Evolutionary conservation across 2,113 vertebrate genomes (phyloP).

Genomic region (Vulpes vulpes): DNA sequence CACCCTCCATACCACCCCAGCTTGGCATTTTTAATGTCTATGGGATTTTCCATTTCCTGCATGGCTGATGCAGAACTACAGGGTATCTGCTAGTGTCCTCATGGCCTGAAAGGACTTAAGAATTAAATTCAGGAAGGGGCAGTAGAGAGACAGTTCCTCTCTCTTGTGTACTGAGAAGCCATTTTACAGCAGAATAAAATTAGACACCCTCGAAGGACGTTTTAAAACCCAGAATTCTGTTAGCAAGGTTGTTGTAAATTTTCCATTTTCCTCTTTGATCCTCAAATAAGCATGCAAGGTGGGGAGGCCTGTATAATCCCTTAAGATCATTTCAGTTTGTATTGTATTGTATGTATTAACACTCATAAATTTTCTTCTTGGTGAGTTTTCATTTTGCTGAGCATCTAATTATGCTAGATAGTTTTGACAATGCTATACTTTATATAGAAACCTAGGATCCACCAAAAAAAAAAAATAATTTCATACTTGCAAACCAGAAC

Average conservation of each 20-base stretch:
- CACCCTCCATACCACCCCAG: background rate
- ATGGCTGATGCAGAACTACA: background rate
- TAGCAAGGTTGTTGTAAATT: background rate
- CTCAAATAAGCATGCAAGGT: background rate
- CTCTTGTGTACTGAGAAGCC: background rate
- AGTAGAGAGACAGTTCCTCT: background rate
- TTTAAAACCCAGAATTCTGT: conserved; percentile 41
- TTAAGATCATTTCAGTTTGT: background rate
- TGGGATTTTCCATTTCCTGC: conserved; percentile 41
- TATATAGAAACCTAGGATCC: background rate
- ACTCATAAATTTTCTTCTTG: background rate
- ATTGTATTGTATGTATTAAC: background rate
- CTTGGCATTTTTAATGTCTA: conserved; percentile 38
- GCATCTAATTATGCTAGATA: background rate
- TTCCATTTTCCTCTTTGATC: background rate
- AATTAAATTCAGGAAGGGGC: background rate
- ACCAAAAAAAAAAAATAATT: background rate
- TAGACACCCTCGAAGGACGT: background rate
- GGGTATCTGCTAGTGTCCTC: background rate
- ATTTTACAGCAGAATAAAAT: conserved; percentile 5
- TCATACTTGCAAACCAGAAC: background rate
- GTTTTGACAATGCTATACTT: background rate
- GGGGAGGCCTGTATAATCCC: background rate
- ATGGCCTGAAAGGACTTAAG: background rate
- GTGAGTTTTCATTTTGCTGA: background rate